These are phyloP conservation scores for Apocrypta bakeri DNA, from an alignment of 1,140 invertebrate species.

Conservation along the genomic window DNA sequence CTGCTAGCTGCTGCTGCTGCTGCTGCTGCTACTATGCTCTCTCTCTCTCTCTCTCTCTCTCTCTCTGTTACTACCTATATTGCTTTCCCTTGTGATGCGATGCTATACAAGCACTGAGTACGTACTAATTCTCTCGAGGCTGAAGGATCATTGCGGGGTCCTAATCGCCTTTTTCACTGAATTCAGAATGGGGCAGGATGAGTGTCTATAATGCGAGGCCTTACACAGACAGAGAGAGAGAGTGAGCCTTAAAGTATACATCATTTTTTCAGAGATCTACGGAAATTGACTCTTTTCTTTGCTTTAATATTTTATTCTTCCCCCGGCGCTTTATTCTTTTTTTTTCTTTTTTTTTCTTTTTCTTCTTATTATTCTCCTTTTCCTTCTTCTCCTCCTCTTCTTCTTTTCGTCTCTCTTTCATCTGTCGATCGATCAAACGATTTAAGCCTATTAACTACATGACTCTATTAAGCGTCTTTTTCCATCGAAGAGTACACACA, in stretches of 20 bases:
- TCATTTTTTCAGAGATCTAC: not conserved
- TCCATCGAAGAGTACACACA: not conserved
- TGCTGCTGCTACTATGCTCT: not conserved
- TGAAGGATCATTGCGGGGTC: not conserved
- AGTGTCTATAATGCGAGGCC: not conserved
- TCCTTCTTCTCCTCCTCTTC: too few relatives aligned
- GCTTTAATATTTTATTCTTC: not conserved
- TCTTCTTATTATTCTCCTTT: too few relatives aligned
- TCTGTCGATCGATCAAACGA: not conserved
- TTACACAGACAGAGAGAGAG: too few relatives aligned
- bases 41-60: too few relatives aligned
- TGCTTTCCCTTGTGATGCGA: not conserved
- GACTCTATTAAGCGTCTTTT: not conserved
- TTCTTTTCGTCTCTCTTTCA: too few relatives aligned
- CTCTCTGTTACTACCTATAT: not conserved
- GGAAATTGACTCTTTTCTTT: not conserved
- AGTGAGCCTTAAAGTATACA: not conserved
- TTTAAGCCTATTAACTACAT: not conserved
- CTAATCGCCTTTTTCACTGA: not conserved
- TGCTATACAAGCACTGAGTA: not conserved
- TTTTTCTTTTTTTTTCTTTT: too few relatives aligned
- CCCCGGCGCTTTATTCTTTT: too few relatives aligned
- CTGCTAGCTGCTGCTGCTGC: not conserved
- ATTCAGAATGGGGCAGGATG: not conserved
- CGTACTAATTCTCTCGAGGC: not conserved